Base-by-base conservation (phyloP, 2,113 vertebrate genomes). In the Morone chrysops region DNA sequence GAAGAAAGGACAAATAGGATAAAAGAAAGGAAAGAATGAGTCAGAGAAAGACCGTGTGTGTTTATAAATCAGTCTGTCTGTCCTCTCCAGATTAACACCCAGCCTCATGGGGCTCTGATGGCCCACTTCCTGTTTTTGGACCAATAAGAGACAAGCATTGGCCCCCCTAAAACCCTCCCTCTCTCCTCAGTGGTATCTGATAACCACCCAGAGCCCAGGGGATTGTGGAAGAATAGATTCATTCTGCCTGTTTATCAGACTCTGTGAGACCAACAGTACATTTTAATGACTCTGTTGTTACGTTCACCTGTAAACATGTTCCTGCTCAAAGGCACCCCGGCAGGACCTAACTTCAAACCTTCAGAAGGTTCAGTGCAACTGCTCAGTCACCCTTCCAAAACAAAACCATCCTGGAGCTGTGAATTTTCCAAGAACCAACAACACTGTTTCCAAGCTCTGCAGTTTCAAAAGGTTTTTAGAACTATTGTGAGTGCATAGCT, bases 31-130 rank as follows among this genome's bases (percentile, higher is more conserved):
- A 38, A 66, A 65, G 17, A 13, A 54, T 50, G 68, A 45, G 31
- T 50, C 20, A 43, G 18, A 82, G 9, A 82, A 45, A 63, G 31
- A 45, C 47, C 12, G 16, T n/a, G 54, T n/a, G 67, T 88, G 81
- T 83, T 75, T 83, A 79, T 51, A 74, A 85, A 83, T 80, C 62
- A 38, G 51, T 71, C 70, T 40, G 62, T 81, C 76, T 84, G 77
- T 90, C 86, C 70, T 81, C 71, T 71, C n/a, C 56, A 83, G 69
- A 89, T 87, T 68, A 84, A 87, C 90, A 88, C 85, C 82, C 91
- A 90, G 87, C 68, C 90, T 84, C 89, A 56, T 53, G 85, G 83
- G 91, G 70, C 77, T 85, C 79, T 88, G 90, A 90, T 90, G 83
- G 85, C 81, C 77, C 72, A 63, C 83, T 91, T 92, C 89, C 90